Conservation (phyloP, 1,140 invertebrate species). For the Thalassaphorura encarpata region DNA sequence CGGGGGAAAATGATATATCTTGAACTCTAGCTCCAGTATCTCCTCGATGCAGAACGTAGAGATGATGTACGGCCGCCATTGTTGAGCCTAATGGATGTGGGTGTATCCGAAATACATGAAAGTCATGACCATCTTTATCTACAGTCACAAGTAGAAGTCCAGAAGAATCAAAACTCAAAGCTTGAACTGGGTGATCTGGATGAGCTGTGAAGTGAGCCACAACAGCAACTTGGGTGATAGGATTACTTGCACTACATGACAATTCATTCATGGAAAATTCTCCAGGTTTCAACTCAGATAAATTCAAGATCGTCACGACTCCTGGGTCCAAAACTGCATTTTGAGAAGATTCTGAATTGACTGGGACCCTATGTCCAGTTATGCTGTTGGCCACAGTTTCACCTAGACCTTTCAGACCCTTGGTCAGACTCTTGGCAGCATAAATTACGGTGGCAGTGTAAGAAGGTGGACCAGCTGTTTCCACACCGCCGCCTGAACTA, state of each 20-base stretch:
- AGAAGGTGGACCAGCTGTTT: slow-evolving; percentile 52
- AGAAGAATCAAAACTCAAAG: slow-evolving; percentile 82
- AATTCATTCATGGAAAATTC: slow-evolving; percentile 32
- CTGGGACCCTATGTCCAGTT: slow-evolving; percentile 49
- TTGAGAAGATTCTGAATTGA: slow-evolving; percentile 34
- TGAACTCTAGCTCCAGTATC: slow-evolving; percentile 54
- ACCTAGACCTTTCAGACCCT: slow-evolving; percentile 75
- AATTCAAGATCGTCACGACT: slow-evolving; percentile 49
- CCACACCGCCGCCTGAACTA: slow-evolving; percentile 72
- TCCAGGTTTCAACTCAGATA: slow-evolving; percentile 35
- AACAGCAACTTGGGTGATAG: slow-evolving; percentile 49
- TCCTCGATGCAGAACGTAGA: slow-evolving; percentile 84
- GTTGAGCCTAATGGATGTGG: slow-evolving; percentile 81
- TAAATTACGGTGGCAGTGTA: slow-evolving; percentile 92
- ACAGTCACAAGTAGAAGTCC: slow-evolving; percentile 85
- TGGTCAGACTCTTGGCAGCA: slow-evolving; percentile 82
- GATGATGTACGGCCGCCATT: slow-evolving; percentile 84
- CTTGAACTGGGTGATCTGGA: slow-evolving; percentile 72
- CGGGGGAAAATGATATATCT: slow-evolving; percentile 77
- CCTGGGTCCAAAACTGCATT: slow-evolving; percentile 39
- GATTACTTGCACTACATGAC: slow-evolving; percentile 9
- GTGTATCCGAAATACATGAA: slow-evolving; percentile 89
- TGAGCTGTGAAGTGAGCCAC: slow-evolving; percentile 93
- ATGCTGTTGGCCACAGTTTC: slow-evolving; percentile 86
- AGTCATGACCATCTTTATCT: slow-evolving; percentile 87